phyloP scores from a whole-genome alignment of 1,140 invertebrate genomes.

The Lethrus apterus region DNA sequence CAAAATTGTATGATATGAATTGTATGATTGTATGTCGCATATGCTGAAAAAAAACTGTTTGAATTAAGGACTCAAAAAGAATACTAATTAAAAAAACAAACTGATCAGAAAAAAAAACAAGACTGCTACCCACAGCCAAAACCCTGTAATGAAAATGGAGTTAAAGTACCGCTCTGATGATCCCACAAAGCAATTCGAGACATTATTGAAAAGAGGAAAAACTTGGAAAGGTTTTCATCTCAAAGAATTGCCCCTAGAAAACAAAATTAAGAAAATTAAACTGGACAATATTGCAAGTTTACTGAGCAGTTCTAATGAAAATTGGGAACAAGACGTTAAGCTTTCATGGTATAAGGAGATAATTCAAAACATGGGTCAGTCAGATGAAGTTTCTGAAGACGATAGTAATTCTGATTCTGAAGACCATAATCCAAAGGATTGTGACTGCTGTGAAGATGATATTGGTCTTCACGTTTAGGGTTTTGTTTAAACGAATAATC shows the following conservation, averaged over 20 bases:
- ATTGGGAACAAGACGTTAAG: neutral
- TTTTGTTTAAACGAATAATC: no score
- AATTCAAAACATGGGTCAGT: neutral
- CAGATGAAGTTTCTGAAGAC: no score
- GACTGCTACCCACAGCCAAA: neutral
- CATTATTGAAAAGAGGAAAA: neutral
- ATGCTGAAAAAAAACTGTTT: conserved; percentile 2
- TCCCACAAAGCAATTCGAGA: neutral
- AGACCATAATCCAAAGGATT: neutral
- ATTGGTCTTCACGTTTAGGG: neutral
- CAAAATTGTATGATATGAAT: conserved; percentile 8
- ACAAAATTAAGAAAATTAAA: neutral
- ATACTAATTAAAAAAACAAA: neutral
- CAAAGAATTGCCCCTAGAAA: neutral
- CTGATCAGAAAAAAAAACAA: neutral
- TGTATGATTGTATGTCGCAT: neutral
- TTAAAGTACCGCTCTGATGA: neutral
- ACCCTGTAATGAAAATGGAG: neutral
- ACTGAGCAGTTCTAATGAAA: no score
- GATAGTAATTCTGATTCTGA: no score
- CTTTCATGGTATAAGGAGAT: conserved; percentile 2
- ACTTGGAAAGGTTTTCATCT: neutral
- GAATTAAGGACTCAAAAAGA: conserved; percentile 4
- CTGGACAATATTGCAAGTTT: neutral
- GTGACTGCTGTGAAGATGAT: conserved; percentile 4